Base-by-base conservation (phyloP, 2,888 invertebrate genomes). In the Rotaria socialis region DNA sequence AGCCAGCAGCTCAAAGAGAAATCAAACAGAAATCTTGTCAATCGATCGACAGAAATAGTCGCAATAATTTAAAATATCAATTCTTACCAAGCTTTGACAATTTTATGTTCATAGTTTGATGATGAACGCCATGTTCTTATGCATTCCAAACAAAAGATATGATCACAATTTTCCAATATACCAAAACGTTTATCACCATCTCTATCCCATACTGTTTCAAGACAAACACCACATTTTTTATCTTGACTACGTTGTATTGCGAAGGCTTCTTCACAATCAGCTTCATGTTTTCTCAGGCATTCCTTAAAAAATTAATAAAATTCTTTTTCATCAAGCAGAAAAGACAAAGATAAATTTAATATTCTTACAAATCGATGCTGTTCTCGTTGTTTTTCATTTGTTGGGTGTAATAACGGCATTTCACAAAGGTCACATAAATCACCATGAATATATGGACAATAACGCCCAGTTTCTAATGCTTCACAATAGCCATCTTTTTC, bases 191-290 rank as follows among this genome's bases (percentile, higher is more conserved):
- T 89, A 86, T 91, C 91, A 50, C 88, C 87, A 0, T 89, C 89
- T 86, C 92, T 92, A 55, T 91, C 91, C 93, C 94, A 93, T 7
- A 93, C 91, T 19, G 93, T 93, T 90, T 95, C 95, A 91, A 95
- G 94, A 90, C 95, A 96, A 87, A 96, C 94, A 35, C 95, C 95
- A 90, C 96, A 96, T 2, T 93, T 93, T 90, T 95, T 95, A 88
- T 94, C 94, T 89, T 93, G 93, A 87, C 95, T 95, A 74, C 87
- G 86, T 60, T 87, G 87, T 41, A 41, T 58, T 6, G 87, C 87
- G 60, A 87, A 87, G 27, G 87, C 87, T 50, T 86, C 86, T 56
- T 87, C 87, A 85, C 85, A 85, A 14, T 85, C 85, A n/a, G n/a
- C 52, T 47, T 86, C 86, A 74, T 85, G 47, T 86, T 84, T 74